Base-by-base conservation (phyloP, 2,113 vertebrate species). In the Phodopus roborovskii region DNA sequence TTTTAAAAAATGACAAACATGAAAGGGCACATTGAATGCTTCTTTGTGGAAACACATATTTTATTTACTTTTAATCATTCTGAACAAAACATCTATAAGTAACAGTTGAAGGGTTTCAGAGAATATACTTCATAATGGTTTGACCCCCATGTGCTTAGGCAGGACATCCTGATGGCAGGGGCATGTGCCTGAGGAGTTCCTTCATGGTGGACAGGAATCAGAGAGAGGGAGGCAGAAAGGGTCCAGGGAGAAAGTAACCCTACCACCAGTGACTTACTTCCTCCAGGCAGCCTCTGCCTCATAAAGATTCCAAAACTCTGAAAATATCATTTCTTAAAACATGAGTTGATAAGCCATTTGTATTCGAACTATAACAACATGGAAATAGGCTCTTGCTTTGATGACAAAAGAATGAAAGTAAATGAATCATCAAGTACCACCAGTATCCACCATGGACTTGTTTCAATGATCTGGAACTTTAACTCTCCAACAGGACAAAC, bases 401-500 rank as follows among this genome's bases (percentile, higher is more conserved):
- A 86, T 56, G 19, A 73, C 3, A 71, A 56, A 89, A 93, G 66
- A 90, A 39, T 2, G 20, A 66, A 87, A 78, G 17, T 7, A n/a
- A 91, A 12, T 53, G n/a, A 93, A 82, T 71, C 60, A 39, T 94
- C 92, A 30, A 92, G 73, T 92, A 2, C 20, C 73, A 56, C 45
- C 79, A 83, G 42, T 89, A 86, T 94, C 82, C 91, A 28, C 68
- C 64, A 39, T 33, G 75, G 39, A 16, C 70, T 90, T 64, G 19
- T 58, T 83, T 88, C 17, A 85, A 50, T 30, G 73, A 19, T 86
- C 87, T 81, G 45, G 11, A 85, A 93, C 11, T 94, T 66, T 53
- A 33, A 11, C 28, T 92, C 96, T 94, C 45, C 13, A 93, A 83
- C 10, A 85, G 12, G 39, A 48, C 30, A 96, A 81, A 90, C 62